phyloP scores from a whole-genome alignment of 1,140 invertebrate genomes.

The Tetraneura akinire region DNA sequence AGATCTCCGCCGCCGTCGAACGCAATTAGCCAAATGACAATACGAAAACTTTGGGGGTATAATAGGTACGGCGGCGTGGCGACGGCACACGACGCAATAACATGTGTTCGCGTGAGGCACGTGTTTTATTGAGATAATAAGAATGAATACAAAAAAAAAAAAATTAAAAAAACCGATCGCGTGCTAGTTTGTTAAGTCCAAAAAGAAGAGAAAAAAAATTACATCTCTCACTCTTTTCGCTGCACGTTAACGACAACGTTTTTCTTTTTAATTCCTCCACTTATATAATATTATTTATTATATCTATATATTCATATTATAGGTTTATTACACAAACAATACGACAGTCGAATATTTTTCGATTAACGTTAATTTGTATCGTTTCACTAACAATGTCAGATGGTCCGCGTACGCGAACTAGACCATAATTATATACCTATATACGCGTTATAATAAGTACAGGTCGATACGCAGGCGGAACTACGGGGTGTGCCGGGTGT shows the following conservation, averaged over 20 bases:
- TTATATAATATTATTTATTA: too few species aligned
- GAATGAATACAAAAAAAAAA: neutral
- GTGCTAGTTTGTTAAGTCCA: neutral
- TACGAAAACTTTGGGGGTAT: neutral
- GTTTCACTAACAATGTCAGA: slow-evolving; percentile 3
- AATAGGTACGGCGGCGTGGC: neutral
- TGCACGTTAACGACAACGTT: neutral
- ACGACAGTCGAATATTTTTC: neutral
- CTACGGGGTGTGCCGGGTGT: too few species aligned
- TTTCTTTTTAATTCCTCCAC: slow-evolving; percentile 14
- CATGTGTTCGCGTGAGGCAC: slow-evolving; percentile 23
- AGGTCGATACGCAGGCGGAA: too few species aligned
- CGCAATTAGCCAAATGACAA: slow-evolving; percentile 38
- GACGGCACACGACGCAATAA: neutral
- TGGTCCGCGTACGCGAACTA: neutral
- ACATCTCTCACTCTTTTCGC: neutral
- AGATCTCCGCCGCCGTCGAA: neutral
- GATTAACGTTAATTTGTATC: slow-evolving; percentile 34
- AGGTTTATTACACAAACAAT: neutral
- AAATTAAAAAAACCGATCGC: slow-evolving; percentile 4
- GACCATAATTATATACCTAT: too few species aligned
- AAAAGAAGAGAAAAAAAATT: neutral
- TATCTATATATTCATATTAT: too few species aligned
- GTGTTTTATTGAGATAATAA: slow-evolving; percentile 1
- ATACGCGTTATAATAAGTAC: too few species aligned